These are phyloP conservation scores for Platysternon megacephalum DNA, from an alignment of 2,113 vertebrate genomes.

Conservation along the genomic window DNA sequence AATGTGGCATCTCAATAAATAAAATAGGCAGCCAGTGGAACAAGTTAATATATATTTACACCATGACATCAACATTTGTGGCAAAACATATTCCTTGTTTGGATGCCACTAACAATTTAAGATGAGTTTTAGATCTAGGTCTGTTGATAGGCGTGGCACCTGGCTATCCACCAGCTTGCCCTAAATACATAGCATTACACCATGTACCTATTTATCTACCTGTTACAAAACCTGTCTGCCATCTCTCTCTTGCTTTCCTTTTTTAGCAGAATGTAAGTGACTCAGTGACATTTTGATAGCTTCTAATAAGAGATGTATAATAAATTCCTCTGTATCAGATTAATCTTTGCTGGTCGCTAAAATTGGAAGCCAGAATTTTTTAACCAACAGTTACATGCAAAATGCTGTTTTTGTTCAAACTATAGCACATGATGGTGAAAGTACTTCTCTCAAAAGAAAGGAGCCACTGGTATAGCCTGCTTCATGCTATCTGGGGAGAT, in stretches of 20 bases:
- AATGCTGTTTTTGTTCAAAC: background rate
- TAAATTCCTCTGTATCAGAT: background rate
- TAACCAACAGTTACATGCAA: background rate
- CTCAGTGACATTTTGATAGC: background rate
- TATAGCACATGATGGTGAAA: constrained; percentile 22
- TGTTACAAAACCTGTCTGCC: background rate
- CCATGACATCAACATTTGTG: background rate
- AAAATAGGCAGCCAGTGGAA: constrained; percentile 7
- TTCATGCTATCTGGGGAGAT: constrained; percentile 35
- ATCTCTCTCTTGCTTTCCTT: background rate
- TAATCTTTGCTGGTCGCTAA: background rate
- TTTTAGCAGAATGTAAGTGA: constrained; percentile 8
- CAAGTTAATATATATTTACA: background rate
- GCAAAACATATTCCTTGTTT: background rate
- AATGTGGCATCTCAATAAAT: background rate
- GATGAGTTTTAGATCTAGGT: background rate
- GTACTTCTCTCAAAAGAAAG: background rate
- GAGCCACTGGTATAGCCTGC: constrained; percentile 6
- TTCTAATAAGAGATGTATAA: background rate
- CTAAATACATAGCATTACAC: background rate
- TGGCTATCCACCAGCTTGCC: background rate
- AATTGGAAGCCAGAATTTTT: background rate
- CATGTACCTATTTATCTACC: background rate
- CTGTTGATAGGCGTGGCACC: background rate
- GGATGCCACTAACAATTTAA: background rate